A percentile compares a stretch with the other conserved stretches of the same genome.
These are phyloP conservation scores for Furcula furcula DNA, from an alignment of 2,888 invertebrate species.

Conservation along the genomic window DNA sequence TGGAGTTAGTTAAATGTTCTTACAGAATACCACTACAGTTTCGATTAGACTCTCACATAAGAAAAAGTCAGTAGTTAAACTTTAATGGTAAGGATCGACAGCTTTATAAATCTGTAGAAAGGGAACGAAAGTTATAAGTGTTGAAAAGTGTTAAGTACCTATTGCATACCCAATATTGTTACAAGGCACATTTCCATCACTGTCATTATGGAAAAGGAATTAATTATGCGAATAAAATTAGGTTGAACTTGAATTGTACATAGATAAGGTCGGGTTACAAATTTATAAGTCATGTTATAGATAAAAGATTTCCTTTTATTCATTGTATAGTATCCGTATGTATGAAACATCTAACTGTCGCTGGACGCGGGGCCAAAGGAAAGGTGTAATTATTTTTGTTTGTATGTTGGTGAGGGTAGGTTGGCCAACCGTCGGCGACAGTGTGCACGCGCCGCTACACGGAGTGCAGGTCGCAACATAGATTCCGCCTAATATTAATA, in stretches of 20 bases:
- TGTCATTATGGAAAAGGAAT: slow-evolving; percentile 68
- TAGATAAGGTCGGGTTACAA: slow-evolving; percentile 67
- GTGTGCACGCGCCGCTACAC: slow-evolving; percentile 58
- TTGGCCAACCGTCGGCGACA: slow-evolving; percentile 32
- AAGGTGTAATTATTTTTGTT: slow-evolving; percentile 33
- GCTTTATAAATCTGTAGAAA: slow-evolving; percentile 74
- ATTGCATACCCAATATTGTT: slow-evolving; percentile 54
- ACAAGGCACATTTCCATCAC: slow-evolving; percentile 83
- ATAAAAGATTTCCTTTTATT: slow-evolving; percentile 73
- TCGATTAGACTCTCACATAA: slow-evolving; percentile 48
- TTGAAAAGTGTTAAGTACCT: slow-evolving; percentile 42
- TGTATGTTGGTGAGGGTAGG: slow-evolving; percentile 21
- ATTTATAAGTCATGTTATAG: slow-evolving; percentile 77
- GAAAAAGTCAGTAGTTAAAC: slow-evolving; percentile 76
- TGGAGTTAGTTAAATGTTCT: no score
- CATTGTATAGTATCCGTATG: slow-evolving; percentile 72
- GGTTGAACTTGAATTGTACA: slow-evolving; percentile 67
- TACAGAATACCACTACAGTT: no score
- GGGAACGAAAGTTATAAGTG: slow-evolving; percentile 47
- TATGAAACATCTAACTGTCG: slow-evolving; percentile 60
- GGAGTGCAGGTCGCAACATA: slow-evolving; percentile 72
- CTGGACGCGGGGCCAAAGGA: slow-evolving; percentile 34
- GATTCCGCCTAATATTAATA: slow-evolving; percentile 80
- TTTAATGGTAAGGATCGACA: slow-evolving; percentile 72
- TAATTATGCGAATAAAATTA: slow-evolving; percentile 49